Evolutionary conservation across 2,113 vertebrate genomes (phyloP).

Genomic region (Passer domesticus): DNA sequence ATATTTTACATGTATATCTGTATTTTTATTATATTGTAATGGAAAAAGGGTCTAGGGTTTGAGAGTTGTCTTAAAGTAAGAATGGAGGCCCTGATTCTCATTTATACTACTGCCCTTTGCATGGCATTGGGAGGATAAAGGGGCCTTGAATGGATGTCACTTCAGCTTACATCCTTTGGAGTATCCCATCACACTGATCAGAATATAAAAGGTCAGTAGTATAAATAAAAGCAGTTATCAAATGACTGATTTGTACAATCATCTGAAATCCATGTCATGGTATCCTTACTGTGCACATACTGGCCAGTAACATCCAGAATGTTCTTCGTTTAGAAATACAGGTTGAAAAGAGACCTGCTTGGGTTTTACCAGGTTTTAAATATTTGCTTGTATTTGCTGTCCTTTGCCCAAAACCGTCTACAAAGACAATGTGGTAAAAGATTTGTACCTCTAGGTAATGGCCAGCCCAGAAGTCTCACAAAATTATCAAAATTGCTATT

Average conservation of each 20-base stretch:
- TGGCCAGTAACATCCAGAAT: neutral
- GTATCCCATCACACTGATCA: neutral
- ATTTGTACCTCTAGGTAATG: neutral
- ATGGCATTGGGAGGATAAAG: neutral
- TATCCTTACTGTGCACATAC: neutral
- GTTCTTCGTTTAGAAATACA: neutral
- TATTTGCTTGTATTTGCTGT: neutral
- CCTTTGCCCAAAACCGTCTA: neutral
- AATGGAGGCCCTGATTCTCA: constrained; percentile 5
- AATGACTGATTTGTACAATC: neutral
- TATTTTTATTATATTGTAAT: constrained; percentile 31
- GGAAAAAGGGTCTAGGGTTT: constrained; percentile 17
- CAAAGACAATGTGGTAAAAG: neutral
- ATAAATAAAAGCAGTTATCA: neutral
- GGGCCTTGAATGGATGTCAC: neutral
- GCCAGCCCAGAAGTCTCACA: neutral
- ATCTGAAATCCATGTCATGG: neutral
- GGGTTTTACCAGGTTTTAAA: neutral
- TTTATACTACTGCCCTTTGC: neutral
- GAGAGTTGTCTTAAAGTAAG: neutral
- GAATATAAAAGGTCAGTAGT: neutral
- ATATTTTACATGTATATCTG: constrained; percentile 43
- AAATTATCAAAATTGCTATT: neutral
- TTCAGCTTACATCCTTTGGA: neutral
- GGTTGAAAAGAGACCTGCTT: neutral